Conservation (phyloP, 2,888 invertebrate species). For the Tipula unca region DNA sequence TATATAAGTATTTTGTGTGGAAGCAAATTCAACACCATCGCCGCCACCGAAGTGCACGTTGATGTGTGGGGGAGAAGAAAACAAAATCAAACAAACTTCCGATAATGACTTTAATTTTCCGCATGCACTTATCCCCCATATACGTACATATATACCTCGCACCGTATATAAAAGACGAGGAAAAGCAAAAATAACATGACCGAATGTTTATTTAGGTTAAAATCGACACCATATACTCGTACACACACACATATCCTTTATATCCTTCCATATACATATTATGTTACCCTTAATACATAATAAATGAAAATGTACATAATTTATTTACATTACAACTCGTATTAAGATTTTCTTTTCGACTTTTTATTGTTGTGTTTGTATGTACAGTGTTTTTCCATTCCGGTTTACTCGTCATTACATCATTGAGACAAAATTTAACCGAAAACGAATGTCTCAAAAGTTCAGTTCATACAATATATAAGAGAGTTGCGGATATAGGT, state of each 20-base stretch:
- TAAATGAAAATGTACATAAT: constrained; percentile 8
- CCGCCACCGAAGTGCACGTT: background rate
- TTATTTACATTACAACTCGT: background rate
- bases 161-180: background rate
- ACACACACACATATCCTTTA: background rate
- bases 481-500: background rate
- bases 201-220: background rate
- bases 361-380: background rate
- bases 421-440: background rate
- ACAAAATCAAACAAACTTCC: background rate
- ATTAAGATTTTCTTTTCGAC: background rate
- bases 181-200: background rate
- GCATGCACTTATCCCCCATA: background rate
- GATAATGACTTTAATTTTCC: background rate
- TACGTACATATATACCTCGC: background rate
- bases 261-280: background rate
- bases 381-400: background rate
- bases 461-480: background rate
- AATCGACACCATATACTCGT: background rate
- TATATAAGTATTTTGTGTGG: background rate
- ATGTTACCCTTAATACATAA: background rate
- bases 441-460: background rate
- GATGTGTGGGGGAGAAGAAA: background rate
- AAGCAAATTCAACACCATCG: background rate
- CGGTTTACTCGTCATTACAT: background rate